phyloP scores from a whole-genome alignment of 2,113 vertebrate genomes.

The Alligator sinensis region DNA sequence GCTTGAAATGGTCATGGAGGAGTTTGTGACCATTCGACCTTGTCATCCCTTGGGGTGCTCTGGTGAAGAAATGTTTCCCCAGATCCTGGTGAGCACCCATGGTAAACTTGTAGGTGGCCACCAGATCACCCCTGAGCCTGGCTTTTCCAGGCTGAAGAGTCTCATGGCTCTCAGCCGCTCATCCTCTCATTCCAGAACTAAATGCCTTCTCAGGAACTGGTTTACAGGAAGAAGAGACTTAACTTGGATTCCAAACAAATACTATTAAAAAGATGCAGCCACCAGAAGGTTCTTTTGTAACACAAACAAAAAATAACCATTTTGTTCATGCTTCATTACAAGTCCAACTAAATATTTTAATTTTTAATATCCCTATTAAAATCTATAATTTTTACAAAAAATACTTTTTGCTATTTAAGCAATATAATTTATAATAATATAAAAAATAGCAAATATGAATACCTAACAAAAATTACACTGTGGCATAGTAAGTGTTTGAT shows the following conservation, averaged over 20 bases:
- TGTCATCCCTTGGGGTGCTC: too few species aligned
- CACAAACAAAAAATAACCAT: neutral
- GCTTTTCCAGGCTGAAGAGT: too few species aligned
- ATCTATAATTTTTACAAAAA: neutral
- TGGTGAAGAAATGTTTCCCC: too few species aligned
- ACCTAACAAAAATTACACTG: neutral
- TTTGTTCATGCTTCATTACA: conserved; percentile 1
- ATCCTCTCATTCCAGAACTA: too few species aligned
- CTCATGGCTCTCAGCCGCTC: too few species aligned
- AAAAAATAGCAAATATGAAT: neutral
- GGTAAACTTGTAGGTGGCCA: too few species aligned
- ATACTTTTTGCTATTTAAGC: neutral
- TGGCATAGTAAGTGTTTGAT: neutral
- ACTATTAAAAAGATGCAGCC: neutral
- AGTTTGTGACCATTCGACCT: too few species aligned
- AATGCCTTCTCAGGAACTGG: neutral
- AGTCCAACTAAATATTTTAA: neutral
- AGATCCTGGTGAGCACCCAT: too few species aligned
- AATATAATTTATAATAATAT: neutral
- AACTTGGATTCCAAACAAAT: too few species aligned
- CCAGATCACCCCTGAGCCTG: too few species aligned
- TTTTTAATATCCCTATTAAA: neutral
- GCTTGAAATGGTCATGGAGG: too few species aligned
- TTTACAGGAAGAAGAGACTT: neutral
- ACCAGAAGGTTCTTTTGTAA: neutral